Evolutionary conservation across 2,888 invertebrate genomes (phyloP).

Genomic region (Plebejus argus): DNA sequence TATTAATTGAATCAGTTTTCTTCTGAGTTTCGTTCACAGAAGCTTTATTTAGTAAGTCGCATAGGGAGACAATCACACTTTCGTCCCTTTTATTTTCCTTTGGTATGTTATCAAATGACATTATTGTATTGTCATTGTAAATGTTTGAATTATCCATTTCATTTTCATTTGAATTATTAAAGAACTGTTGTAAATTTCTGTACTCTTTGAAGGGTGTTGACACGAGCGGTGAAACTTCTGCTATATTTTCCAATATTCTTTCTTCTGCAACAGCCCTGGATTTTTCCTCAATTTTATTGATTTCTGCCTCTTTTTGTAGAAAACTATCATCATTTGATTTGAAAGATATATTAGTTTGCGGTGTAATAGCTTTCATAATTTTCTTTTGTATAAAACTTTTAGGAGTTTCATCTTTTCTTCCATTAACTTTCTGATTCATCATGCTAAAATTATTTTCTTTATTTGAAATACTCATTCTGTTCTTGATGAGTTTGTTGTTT

Average conservation of each 20-base stretch:
- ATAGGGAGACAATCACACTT: constrained; percentile 64
- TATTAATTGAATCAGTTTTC: constrained; percentile 39
- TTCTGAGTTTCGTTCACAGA: constrained; percentile 52
- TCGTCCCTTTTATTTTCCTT: constrained; percentile 55
- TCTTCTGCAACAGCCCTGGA: constrained; percentile 50
- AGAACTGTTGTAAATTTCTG: constrained; percentile 61
- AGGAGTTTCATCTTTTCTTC: constrained; percentile 42
- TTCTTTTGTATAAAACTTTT: constrained; percentile 40
- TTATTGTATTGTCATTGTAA: constrained; percentile 61
- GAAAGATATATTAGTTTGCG: constrained; percentile 60
- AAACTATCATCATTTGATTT: constrained; percentile 70
- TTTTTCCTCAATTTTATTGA: constrained; percentile 58
- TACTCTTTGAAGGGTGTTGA: constrained; percentile 70
- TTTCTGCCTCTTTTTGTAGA: constrained; percentile 64
- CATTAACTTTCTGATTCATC: constrained; percentile 37
- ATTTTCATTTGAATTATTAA: constrained; percentile 57
- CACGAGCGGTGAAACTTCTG: constrained; percentile 58
- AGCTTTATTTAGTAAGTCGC: constrained; percentile 64
- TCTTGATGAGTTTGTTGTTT: constrained; percentile 46
- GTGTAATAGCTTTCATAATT: constrained; percentile 47
- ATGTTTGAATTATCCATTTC: constrained; percentile 52
- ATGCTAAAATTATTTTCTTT: constrained; percentile 58
- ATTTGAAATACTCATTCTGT: constrained; percentile 51
- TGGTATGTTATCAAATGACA: constrained; percentile 59
- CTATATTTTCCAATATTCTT: constrained; percentile 55